These are phyloP conservation scores for Geotrypetes seraphini DNA, from an alignment of 2,797 vertebrate genomes.

Conservation along the genomic window DNA sequence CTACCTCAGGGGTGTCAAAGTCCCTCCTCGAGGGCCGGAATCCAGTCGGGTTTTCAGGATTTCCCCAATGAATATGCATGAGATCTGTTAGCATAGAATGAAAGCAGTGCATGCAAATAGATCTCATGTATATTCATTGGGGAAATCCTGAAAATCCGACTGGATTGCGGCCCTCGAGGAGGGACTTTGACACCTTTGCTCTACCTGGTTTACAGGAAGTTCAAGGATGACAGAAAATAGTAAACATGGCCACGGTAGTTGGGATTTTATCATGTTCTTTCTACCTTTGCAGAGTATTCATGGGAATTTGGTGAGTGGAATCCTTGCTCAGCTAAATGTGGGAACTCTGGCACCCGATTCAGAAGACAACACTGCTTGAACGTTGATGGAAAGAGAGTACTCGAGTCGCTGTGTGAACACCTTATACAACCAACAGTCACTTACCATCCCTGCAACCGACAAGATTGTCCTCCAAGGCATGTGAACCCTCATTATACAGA, in stretches of 20 bases:
- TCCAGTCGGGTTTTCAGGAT: too few species aligned
- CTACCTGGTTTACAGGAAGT: neutral
- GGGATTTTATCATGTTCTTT: neutral
- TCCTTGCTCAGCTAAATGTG: slow-evolving; percentile 69
- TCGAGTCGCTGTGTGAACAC: slow-evolving; percentile 48
- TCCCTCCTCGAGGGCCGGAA: too few species aligned
- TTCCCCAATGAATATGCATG: too few species aligned
- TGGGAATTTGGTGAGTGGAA: slow-evolving; percentile 72
- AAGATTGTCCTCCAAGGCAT: slow-evolving; percentile 74
- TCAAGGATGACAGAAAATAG: neutral
- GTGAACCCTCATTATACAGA: neutral
- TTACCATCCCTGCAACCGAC: slow-evolving; percentile 57
- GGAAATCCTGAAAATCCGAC: too few species aligned
- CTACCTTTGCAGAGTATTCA: slow-evolving; percentile 42
- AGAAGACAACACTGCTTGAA: slow-evolving; percentile 48
- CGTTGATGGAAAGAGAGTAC: slow-evolving; percentile 38
- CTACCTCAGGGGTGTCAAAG: too few species aligned
- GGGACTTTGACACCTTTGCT: too few species aligned
- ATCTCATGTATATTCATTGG: too few species aligned
- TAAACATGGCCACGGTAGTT: neutral
- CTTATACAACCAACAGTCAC: slow-evolving; percentile 45
- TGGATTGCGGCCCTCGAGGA: too few species aligned
- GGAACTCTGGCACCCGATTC: slow-evolving; percentile 54
- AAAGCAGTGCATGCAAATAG: too few species aligned
- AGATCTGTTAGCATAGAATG: too few species aligned